A percentile compares a stretch with the other conserved stretches of the same genome.
Conservation (phyloP, 2,113 vertebrate genomes). For the Felis chaus region DNA sequence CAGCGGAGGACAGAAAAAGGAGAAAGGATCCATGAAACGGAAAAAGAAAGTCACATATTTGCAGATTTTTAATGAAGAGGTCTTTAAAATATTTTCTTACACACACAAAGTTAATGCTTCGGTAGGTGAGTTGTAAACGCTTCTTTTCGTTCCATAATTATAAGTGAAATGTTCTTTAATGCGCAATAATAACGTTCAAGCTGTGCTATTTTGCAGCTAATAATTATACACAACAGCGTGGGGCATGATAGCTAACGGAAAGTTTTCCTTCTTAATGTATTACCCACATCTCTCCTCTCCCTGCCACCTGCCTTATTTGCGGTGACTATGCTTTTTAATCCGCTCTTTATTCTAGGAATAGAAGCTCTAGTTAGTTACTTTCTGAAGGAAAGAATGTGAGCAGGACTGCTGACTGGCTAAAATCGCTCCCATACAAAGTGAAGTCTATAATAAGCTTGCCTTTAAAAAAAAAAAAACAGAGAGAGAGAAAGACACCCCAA, state of each 20-base stretch:
- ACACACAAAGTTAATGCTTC: conserved; percentile 82
- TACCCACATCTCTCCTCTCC: conserved; percentile 65
- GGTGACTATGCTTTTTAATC: conserved; percentile 71
- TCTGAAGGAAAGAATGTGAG: conserved; percentile 74
- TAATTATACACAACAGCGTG: conserved; percentile 91
- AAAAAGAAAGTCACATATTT: conserved; percentile 81
- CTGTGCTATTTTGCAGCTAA: conserved; percentile 91
- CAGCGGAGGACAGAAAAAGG: conserved; percentile 48
- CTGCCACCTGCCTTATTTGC: conserved; percentile 71
- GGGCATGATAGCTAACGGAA: conserved; percentile 83
- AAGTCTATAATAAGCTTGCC: conserved; percentile 68
- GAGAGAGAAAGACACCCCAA: background rate
- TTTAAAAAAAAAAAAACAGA: background rate
- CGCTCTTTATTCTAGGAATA: conserved; percentile 77
- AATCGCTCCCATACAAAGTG: conserved; percentile 72
- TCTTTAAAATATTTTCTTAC: conserved; percentile 73
- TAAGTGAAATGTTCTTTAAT: conserved; percentile 92
- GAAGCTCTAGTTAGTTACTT: conserved; percentile 71
- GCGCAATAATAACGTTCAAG: conserved; percentile 90
- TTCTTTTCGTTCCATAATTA: conserved; percentile 91
- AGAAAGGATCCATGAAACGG: conserved; percentile 60
- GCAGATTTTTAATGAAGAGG: conserved; percentile 77
- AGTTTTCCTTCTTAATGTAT: conserved; percentile 79
- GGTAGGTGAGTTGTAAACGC: conserved; percentile 88
- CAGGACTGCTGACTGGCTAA: conserved; percentile 79